These are phyloP conservation scores for Alethe diademata DNA, from an alignment of 2,113 vertebrate genomes.

Conservation along the genomic window DNA sequence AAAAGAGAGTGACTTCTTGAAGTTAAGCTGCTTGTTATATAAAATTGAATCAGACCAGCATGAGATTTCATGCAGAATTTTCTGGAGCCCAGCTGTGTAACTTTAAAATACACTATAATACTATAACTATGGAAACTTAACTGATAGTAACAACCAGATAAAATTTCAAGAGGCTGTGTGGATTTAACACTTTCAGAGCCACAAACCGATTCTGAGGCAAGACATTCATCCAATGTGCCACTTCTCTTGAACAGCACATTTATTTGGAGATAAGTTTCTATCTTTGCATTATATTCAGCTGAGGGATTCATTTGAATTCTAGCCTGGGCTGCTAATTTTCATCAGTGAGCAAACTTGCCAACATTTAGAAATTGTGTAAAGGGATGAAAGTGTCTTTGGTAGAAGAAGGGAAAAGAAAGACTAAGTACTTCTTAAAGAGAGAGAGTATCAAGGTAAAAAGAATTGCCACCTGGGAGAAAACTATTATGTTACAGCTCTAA, in stretches of 20 bases:
- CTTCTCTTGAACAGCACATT: neutral
- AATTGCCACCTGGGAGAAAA: neutral
- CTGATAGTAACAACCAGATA: neutral
- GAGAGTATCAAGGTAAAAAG: neutral
- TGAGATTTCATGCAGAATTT: neutral
- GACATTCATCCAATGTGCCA: neutral
- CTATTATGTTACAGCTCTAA: neutral
- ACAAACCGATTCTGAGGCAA: neutral
- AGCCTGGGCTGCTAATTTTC: neutral
- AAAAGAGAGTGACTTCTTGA: neutral
- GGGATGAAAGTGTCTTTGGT: neutral
- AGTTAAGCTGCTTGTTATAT: conserved; percentile 17
- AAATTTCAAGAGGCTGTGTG: neutral
- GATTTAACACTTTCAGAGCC: neutral
- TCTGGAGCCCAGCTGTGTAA: neutral
- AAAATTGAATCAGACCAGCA: conserved; percentile 2
- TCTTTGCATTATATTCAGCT: neutral
- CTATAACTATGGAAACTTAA: neutral
- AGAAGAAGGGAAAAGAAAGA: neutral
- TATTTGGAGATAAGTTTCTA: neutral
- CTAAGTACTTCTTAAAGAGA: neutral
- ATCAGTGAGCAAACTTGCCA: neutral
- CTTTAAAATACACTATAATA: neutral
- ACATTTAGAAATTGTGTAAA: neutral
- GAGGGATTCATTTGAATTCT: neutral